Percentiles rank a stretch among this genome's conserved stretches.
phyloP scores from a whole-genome alignment of 2,797 vertebrate species.

The Apodemus agrarius region DNA sequence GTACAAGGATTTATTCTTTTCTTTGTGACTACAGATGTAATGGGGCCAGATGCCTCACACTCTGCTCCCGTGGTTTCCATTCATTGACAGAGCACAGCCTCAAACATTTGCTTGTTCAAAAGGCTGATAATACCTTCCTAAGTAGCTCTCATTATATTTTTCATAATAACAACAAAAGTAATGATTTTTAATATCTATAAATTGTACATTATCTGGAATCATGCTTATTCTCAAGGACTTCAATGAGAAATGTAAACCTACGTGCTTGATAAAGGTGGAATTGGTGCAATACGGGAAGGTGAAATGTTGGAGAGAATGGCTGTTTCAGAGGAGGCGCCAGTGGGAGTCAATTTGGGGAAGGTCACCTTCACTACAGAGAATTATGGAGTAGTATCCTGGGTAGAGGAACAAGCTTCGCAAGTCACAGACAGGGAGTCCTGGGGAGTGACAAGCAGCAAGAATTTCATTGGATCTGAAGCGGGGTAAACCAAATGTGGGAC shows the following conservation, averaged over 20 bases:
- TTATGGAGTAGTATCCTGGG: too few relatives aligned
- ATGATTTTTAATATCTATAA: background rate
- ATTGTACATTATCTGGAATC: background rate
- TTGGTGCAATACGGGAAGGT: background rate
- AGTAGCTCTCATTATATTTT: background rate
- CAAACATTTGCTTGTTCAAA: background rate
- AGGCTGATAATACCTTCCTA: background rate
- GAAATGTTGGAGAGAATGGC: too few relatives aligned
- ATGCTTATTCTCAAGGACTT: background rate
- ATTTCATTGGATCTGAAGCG: too few relatives aligned
- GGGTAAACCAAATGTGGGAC: background rate
- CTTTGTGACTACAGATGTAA: background rate
- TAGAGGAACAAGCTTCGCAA: background rate
- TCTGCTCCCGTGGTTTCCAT: background rate
- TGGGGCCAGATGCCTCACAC: background rate
- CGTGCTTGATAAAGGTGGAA: background rate
- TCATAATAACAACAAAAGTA: background rate
- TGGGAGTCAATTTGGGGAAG: background rate
- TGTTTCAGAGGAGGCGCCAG: background rate
- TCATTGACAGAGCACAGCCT: background rate
- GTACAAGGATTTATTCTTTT: background rate
- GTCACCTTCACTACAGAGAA: background rate
- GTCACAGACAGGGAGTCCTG: too few relatives aligned
- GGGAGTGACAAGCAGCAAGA: background rate
- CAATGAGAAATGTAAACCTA: background rate